Conservation (phyloP, 2,113 vertebrate species). For the Crotalus viridis region DNA sequence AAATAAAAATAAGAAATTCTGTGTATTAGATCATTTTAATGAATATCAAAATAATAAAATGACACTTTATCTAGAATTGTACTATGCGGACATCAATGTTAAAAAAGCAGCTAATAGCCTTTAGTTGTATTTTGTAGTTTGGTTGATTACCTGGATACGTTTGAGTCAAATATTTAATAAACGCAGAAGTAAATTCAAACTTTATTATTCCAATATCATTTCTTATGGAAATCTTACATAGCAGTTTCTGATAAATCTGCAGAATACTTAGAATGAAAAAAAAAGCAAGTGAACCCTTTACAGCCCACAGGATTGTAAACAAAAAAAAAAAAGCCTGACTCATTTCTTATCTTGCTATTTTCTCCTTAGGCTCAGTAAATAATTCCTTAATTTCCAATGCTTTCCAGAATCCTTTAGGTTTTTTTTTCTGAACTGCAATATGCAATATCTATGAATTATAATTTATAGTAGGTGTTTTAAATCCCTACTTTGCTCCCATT, state of each 20-base stretch:
- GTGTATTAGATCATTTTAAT: background rate
- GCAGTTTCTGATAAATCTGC: background rate
- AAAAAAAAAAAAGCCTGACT: background rate
- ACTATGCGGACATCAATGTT: background rate
- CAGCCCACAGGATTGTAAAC: background rate
- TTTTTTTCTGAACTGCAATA: background rate
- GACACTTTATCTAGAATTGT: background rate
- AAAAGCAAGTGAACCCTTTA: background rate
- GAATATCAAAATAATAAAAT: background rate
- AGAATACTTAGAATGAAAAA: background rate
- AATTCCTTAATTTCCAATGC: conserved; percentile 4
- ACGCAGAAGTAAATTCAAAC: background rate
- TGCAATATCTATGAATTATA: background rate
- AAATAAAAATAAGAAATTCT: background rate
- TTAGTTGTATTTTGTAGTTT: background rate
- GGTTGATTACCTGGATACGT: background rate
- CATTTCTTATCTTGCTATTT: background rate
- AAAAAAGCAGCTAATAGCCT: background rate
- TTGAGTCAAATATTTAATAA: background rate
- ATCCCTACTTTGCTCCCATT: background rate
- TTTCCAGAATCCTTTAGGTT: background rate
- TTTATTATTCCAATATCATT: background rate
- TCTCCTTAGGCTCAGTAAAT: background rate
- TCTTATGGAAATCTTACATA: background rate
- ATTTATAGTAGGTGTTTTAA: conserved; percentile 15